phyloP scores from a whole-genome alignment of 2,888 invertebrate genomes.

The Metallyticus violacea region DNA sequence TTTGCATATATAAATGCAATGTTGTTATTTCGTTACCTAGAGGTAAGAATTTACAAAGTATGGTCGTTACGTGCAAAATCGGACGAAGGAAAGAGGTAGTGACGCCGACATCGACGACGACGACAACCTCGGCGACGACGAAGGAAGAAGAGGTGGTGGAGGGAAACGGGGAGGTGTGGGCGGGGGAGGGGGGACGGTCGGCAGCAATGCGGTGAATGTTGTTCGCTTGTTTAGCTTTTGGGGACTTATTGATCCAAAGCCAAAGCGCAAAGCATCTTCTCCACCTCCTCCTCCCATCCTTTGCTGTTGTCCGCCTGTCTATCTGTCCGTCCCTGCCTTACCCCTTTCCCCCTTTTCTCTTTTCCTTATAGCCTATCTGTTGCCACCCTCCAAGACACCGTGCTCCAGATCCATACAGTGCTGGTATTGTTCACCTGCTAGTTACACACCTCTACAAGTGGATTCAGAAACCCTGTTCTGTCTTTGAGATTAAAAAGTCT shows the following conservation, averaged over 20 bases:
- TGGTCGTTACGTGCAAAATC: neutral
- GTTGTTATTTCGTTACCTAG: neutral
- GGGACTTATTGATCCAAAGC: conserved; percentile 32
- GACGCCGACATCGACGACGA: neutral
- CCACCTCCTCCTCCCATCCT: neutral
- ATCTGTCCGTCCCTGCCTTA: neutral
- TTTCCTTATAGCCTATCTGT: conserved; percentile 4
- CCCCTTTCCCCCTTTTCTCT: neutral
- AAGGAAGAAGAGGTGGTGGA: neutral
- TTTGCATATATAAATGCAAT: neutral
- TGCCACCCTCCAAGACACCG: conserved; percentile 5
- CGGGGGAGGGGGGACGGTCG: neutral
- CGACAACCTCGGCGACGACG: neutral
- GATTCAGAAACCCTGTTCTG: neutral
- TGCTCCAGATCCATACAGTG: neutral
- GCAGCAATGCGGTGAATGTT: conserved; percentile 33
- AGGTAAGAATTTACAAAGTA: neutral
- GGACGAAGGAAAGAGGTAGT: neutral
- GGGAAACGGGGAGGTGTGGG: no score
- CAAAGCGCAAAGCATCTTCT: conserved; percentile 27
- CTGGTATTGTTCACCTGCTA: neutral
- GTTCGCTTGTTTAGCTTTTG: conserved; percentile 34
- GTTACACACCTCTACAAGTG: neutral
- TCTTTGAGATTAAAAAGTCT: neutral
- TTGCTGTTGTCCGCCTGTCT: neutral